phyloP scores from a whole-genome alignment of 2,797 vertebrate species.

The Rhinatrema bivittatum region DNA sequence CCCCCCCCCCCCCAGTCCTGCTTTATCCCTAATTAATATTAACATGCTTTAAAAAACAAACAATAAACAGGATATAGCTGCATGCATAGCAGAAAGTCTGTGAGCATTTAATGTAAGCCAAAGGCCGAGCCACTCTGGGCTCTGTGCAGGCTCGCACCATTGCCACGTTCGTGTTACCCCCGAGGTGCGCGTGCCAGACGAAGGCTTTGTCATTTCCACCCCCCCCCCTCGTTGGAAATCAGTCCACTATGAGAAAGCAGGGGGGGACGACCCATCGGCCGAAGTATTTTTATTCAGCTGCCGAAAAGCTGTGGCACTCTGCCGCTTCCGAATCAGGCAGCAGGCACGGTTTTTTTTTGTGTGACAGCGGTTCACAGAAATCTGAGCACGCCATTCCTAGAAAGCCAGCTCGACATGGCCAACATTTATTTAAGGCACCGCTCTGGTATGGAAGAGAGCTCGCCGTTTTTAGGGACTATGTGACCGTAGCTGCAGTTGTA shows the following conservation, averaged over 20 bases:
- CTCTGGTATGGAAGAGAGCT: no score
- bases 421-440: not conserved
- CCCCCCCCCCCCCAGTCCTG: not conserved
- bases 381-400: not conserved
- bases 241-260: not conserved
- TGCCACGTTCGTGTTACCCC: no score
- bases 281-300: not conserved
- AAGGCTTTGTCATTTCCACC: no score
- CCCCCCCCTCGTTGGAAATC: no score
- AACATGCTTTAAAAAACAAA: not conserved
- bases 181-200: not conserved
- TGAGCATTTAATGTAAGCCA: no score
- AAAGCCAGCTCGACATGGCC: not conserved
- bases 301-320: not conserved
- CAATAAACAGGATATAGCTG: not conserved
- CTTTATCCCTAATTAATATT: no score
- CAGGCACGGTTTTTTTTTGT: not conserved
- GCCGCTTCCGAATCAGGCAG: not conserved
- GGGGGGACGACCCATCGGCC: not conserved
- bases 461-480: no score
- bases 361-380: conserved; percentile 1
- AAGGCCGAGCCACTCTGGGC: no score
- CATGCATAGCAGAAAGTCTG: no score
- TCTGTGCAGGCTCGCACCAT: no score
- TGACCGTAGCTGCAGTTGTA: no score